phyloP scores from a whole-genome alignment of 2,113 vertebrate genomes.

The Hemicordylus capensis region DNA sequence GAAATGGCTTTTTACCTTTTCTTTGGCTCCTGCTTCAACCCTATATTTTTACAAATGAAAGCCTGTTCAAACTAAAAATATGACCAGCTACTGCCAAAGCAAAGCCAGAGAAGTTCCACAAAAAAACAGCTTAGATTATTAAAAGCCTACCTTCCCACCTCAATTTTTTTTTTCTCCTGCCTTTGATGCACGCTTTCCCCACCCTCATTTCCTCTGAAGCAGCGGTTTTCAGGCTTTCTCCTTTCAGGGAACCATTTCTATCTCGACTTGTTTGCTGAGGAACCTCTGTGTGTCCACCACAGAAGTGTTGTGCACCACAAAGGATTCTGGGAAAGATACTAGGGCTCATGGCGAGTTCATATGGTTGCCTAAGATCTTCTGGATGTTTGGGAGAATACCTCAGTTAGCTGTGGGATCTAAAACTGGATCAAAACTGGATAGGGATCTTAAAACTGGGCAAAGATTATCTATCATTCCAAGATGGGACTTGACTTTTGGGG shows the following conservation, averaged over 20 bases:
- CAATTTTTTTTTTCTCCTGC: background rate
- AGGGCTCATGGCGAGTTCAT: no score
- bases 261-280: no score
- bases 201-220: background rate
- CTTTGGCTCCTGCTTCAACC: background rate
- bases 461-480: no score
- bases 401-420: no score
- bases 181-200: background rate
- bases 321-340: background rate
- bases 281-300: background rate
- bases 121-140: background rate
- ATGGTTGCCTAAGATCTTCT: background rate
- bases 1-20: conserved; percentile 22
- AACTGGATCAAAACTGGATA: no score
- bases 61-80: background rate
- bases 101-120: conserved; percentile 5
- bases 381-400: no score
- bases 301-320: background rate
- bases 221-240: background rate
- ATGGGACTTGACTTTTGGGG: no score
- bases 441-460: no score
- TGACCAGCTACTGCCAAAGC: background rate
- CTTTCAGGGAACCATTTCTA: background rate
- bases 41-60: conserved; percentile 23
- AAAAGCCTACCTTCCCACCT: background rate